These are phyloP conservation scores for Halcyon leucocephala DNA, from an alignment of 2,797 vertebrate species.

Conservation along the genomic window DNA sequence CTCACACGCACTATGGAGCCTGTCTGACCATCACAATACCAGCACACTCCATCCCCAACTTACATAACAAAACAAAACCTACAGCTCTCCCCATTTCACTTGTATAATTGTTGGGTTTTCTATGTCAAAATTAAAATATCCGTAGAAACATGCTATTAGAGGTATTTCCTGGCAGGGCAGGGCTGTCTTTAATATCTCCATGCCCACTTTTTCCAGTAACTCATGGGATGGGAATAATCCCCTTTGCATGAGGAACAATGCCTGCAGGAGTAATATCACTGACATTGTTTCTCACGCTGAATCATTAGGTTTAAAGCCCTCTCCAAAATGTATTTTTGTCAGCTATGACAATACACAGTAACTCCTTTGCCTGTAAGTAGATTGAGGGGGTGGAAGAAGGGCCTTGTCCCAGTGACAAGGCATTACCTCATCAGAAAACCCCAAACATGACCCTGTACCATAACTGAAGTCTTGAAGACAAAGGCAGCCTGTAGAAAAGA, in stretches of 20 bases:
- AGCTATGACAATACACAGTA: neutral
- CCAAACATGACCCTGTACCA: neutral
- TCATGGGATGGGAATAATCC: neutral
- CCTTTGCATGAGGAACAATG: accelerated
- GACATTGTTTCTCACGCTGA: neutral
- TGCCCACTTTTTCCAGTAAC: neutral
- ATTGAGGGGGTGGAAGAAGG: neutral
- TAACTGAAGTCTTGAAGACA: neutral
- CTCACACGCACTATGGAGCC: neutral
- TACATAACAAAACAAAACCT: neutral
- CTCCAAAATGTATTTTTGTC: neutral
- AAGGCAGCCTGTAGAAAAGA: neutral
- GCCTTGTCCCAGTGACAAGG: neutral
- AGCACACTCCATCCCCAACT: neutral
- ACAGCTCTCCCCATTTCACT: neutral
- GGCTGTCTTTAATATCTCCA: neutral
- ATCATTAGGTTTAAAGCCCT: neutral
- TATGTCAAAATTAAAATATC: neutral
- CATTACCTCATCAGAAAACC: neutral
- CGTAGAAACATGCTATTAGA: neutral
- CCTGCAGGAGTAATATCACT: neutral
- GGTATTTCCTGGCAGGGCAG: neutral
- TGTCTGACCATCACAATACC: neutral
- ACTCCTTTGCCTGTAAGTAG: neutral
- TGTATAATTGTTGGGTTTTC: neutral